phyloP scores from a whole-genome alignment of 2,797 vertebrate species.

The Notamacropus eugenii region DNA sequence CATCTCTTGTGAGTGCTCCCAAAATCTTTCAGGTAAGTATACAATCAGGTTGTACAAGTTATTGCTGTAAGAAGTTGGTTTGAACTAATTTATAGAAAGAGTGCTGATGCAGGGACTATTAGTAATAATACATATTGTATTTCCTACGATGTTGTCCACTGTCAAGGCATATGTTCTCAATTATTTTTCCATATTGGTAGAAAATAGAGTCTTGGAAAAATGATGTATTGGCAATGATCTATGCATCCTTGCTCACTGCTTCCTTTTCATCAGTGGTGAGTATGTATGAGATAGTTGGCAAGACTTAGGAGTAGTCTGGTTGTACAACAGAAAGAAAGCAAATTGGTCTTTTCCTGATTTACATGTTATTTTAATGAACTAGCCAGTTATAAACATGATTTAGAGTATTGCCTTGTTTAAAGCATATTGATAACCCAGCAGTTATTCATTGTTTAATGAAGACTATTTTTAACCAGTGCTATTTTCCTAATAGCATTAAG shows the following conservation, averaged over 20 bases:
- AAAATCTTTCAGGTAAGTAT: constrained; percentile 96
- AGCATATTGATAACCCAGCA: constrained; percentile 18
- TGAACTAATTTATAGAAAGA: background rate
- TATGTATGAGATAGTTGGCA: background rate
- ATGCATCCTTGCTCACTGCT: constrained; percentile 10
- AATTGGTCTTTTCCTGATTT: constrained; percentile 1
- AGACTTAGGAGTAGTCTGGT: constrained; percentile 8
- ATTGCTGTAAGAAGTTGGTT: background rate
- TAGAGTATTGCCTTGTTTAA: constrained; percentile 6
- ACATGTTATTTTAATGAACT: background rate
- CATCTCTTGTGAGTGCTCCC: constrained; percentile 97
- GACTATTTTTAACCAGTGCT: constrained; percentile 44
- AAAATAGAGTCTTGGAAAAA: background rate
- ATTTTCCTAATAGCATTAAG: constrained; percentile 51
- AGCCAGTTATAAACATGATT: background rate
- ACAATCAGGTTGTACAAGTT: background rate
- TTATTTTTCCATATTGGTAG: constrained; percentile 38
- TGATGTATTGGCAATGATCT: background rate
- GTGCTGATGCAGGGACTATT: background rate
- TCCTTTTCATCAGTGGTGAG: background rate
- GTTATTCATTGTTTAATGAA: constrained; percentile 17
- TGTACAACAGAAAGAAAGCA: background rate
- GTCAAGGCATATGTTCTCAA: background rate
- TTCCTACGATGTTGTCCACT: background rate
- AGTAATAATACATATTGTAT: background rate